Evolutionary conservation across 1,140 invertebrate genomes (phyloP).

Genomic region (Aphaenogaster ashmeadi): DNA sequence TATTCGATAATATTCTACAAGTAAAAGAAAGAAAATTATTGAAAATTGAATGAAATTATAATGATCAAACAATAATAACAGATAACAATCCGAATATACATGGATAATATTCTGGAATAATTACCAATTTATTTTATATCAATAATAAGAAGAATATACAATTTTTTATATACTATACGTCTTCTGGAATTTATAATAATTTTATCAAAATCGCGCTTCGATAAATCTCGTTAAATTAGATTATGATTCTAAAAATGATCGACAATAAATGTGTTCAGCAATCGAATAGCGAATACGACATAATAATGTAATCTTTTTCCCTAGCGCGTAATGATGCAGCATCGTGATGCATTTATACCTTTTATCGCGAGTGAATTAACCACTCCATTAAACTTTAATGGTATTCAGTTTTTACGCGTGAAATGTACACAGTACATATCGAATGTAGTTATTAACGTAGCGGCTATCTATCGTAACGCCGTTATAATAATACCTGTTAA

Average conservation of each 20-base stretch:
- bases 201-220: neutral
- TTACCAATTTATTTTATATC: neutral
- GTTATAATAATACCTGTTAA: conserved; percentile 78
- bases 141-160: neutral
- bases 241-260: neutral
- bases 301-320: conserved; percentile 51
- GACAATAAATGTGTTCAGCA: conserved; percentile 22
- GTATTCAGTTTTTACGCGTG: conserved; percentile 75
- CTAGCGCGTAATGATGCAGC: conserved; percentile 49
- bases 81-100: neutral
- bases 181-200: neutral
- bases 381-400: conserved; percentile 77
- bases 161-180: neutral
- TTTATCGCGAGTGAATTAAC: conserved; percentile 72
- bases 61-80: neutral
- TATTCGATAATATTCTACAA: neutral
- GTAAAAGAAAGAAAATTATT: neutral
- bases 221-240: neutral
- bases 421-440: conserved; percentile 69
- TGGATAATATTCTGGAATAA: neutral
- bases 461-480: conserved; percentile 73
- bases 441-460: conserved; percentile 72
- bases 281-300: neutral
- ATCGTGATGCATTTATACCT: conserved; percentile 71
- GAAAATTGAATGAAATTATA: neutral